Conservation (phyloP, 2,797 vertebrate species). For the Anomalospiza imberbis region DNA sequence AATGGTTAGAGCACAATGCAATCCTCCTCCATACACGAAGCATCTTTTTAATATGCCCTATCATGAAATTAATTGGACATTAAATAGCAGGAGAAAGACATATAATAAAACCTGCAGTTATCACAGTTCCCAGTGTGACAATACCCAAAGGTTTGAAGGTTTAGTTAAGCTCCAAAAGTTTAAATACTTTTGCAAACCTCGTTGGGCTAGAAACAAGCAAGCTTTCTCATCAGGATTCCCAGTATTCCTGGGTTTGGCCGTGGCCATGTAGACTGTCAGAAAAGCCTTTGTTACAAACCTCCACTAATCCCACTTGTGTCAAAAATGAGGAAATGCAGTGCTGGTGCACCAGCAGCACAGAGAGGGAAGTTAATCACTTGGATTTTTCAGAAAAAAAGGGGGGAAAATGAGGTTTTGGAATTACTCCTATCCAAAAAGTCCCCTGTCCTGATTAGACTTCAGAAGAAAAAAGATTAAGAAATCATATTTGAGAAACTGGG, state of each 20-base stretch:
- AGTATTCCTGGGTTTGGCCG: constrained; percentile 42
- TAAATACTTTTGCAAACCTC: constrained; percentile 68
- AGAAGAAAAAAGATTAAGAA: constrained; percentile 43
- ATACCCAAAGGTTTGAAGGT: constrained; percentile 52
- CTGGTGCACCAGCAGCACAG: neutral
- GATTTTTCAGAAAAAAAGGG: neutral
- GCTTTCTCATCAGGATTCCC: constrained; percentile 50
- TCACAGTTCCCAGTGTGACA: constrained; percentile 52
- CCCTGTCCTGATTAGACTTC: constrained; percentile 48
- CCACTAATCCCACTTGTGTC: constrained; percentile 57
- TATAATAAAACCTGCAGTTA: constrained; percentile 63
- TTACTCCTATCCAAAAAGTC: constrained; percentile 26
- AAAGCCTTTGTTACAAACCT: constrained; percentile 52
- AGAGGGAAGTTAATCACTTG: neutral
- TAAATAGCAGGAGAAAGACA: constrained; percentile 66
- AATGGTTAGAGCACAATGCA: constrained; percentile 9
- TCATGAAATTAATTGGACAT: constrained; percentile 70
- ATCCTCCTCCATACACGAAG: constrained; percentile 49
- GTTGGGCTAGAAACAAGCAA: neutral
- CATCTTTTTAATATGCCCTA: constrained; percentile 63
- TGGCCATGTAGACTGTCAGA: neutral
- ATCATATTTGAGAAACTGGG: neutral
- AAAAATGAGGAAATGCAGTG: constrained; percentile 53
- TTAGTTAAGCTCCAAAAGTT: constrained; percentile 69
- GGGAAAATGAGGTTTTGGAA: neutral